Base-by-base conservation (phyloP, 2,888 invertebrate genomes). In the Nephrocerus scutellatus region DNA sequence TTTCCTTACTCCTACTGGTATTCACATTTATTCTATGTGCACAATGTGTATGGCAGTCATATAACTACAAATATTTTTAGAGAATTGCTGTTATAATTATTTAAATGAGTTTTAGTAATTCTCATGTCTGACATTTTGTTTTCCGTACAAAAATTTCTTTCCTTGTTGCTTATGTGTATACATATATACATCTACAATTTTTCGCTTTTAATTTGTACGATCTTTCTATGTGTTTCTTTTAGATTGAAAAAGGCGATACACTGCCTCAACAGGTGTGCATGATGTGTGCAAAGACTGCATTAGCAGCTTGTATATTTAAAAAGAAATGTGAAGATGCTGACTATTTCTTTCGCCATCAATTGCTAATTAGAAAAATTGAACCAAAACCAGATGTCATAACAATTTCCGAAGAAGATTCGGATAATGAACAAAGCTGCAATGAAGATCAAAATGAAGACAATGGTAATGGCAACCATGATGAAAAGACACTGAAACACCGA, bases 311-410 rank as follows among this genome's bases (percentile, higher is more conserved):
- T 39, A 53, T 59, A 30, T 61, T 66, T 40, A 67, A 66, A 43
- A 61, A 66, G 49, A 67, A 66, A 47, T 66, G 66, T 46, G 66
- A 66, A 54, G 67, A 67, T 55, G 62, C 67, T 33, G 66, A 66
- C 35, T 59, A 58, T 37, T 67, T 63, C 34, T 67, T 60, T 48
- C 65, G 66, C 9, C 63, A 64, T 46, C 64, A 66, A 43, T 34
- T 66, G 46, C 49, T 65, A 16, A 60, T 62, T 43, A 56, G 56
- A 33, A 66, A 65, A 49, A 56, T 62, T 40, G 61, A 62, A 26
- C 14, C 15, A 14, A 30, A 41, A 10, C 41, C 36, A 33, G 48
- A 48, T 22, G 40, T 50, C 6, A 48, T 52, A 4, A 46, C 45
- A 18, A 39, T 50, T 10, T 49, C 48, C 4, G 50, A 50, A 13